Conservation (phyloP, 2,888 invertebrate genomes). For the Temnothorax unifasciatus region DNA sequence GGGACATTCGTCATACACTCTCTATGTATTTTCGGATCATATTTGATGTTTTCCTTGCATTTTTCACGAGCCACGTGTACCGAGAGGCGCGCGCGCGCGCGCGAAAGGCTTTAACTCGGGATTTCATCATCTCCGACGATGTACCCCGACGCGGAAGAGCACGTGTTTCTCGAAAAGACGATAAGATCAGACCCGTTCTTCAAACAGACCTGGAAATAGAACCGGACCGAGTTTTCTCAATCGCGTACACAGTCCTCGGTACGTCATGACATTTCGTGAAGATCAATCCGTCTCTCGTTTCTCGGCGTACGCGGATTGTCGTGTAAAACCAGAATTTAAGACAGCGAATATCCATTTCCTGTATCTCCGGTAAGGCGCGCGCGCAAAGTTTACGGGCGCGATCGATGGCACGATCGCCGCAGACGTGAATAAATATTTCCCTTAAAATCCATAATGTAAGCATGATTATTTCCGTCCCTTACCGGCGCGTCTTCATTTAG, state of each 20-base stretch:
- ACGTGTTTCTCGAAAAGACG: conserved; percentile 32
- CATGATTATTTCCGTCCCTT: conserved; percentile 51
- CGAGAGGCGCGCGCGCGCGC: not conserved
- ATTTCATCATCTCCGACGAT: conserved; percentile 51
- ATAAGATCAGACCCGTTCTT: conserved; percentile 51
- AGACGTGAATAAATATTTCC: conserved; percentile 63
- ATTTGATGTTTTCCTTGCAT: conserved; percentile 39
- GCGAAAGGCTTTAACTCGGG: not conserved
- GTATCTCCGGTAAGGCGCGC: not conserved
- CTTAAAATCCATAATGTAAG: conserved; percentile 48
- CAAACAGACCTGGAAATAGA: conserved; percentile 61
- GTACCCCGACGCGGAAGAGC: conserved; percentile 34
- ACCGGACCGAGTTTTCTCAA: conserved; percentile 30
- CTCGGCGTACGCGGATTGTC: conserved; percentile 6
- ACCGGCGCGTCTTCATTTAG: conserved; percentile 41
- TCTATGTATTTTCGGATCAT: conserved; percentile 35
- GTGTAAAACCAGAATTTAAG: conserved; percentile 46
- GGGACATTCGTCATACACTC: conserved; percentile 25
- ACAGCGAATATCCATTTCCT: conserved; percentile 57
- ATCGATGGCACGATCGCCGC: conserved; percentile 44
- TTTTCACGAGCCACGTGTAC: conserved; percentile 36
- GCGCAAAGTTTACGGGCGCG: conserved; percentile 48
- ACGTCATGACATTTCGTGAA: conserved; percentile 66
- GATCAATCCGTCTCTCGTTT: conserved; percentile 54
- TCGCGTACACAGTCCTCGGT: conserved; percentile 17